Evolutionary conservation across 92 coral and sea anemone genomes (phyloP), one percentile per base, ranked within the genome.

Genomic region (Parazoanthus swiftii): DNA sequence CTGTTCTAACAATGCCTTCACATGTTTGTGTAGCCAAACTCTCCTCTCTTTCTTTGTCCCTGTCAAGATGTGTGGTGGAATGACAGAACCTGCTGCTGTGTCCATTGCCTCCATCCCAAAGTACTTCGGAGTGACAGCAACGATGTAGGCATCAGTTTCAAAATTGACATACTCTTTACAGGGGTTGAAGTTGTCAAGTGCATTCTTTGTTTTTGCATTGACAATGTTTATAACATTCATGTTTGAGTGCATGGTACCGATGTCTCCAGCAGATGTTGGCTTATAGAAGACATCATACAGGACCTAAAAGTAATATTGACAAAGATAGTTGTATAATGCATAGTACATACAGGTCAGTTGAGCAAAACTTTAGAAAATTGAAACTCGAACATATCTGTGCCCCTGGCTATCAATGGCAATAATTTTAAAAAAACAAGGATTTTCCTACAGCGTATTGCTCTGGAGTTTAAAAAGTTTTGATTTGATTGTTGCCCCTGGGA

Each of bases 121-220:
- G 88, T 92, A 89, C 78, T 88, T 35, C 68, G 92, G 15, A 5
- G 91, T 77, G 0, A 90, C 92, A 38, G 97, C 92, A 10, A 78
- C 86, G 6, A 94, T 44, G 11, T 74, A 76, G 11, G 97, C 93
- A 75, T 91, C 91, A 0, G 95, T 94, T 44, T 94, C 94, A 38
- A 92, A 21, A 68, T 90, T 89, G 0, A 89, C 94, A 88, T 88
- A 94, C 13, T 85, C 91, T 70, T 92, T 91, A 35, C 93, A 90
- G 63, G 23, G 0, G 73, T 94, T 92, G 51, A 86, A 88, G 79
- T 94, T 92, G 86, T 92, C 95, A 1, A 88, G 90, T 18, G 83
- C 93, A 81, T 94, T 92, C 35, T 79, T 84, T 29, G 97, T 92
- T 87, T 88, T 89, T 8, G 94, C 96, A 92, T 92, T 92, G 44